A percentile compares a stretch with the other conserved stretches of the same genome.
Evolutionary conservation across 2,113 vertebrate species (phyloP).

Genomic region (Rhadina sibilatrix): DNA sequence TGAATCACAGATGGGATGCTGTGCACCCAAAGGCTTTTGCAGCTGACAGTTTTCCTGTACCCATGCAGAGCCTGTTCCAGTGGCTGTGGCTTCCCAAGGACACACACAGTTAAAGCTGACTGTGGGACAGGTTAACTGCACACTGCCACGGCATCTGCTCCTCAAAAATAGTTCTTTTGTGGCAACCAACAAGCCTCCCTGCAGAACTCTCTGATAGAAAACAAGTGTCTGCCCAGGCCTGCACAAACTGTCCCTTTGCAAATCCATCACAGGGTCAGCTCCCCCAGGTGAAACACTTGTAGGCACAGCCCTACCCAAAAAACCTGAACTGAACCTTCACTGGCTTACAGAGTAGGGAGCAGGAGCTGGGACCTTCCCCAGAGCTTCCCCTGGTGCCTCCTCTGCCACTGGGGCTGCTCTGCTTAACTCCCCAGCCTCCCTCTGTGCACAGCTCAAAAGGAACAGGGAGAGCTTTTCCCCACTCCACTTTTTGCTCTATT

Average conservation of each 20-base stretch:
- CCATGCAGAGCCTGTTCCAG: background rate
- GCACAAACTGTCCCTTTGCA: background rate
- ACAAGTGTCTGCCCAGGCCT: background rate
- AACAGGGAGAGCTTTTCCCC: background rate
- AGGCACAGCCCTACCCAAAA: background rate
- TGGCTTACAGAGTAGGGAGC: background rate
- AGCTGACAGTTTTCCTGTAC: background rate
- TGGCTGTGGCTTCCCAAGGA: background rate
- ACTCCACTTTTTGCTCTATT: fast-evolving
- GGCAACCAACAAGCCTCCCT: background rate
- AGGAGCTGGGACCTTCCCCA: background rate
- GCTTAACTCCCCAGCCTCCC: background rate
- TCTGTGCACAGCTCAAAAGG: background rate
- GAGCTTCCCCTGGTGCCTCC: background rate
- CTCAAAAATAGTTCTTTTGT: background rate
- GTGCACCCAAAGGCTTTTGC: background rate
- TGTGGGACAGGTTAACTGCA: background rate
- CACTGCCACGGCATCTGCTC: background rate
- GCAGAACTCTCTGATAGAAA: background rate
- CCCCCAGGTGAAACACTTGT: background rate
- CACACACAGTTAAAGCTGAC: background rate
- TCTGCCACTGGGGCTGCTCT: background rate
- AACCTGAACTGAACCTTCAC: background rate
- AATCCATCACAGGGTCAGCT: background rate
- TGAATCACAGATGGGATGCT: background rate